These are phyloP conservation scores for Myoxocephalus aenaeus DNA, from an alignment of 2,797 vertebrate species.

Conservation along the genomic window DNA sequence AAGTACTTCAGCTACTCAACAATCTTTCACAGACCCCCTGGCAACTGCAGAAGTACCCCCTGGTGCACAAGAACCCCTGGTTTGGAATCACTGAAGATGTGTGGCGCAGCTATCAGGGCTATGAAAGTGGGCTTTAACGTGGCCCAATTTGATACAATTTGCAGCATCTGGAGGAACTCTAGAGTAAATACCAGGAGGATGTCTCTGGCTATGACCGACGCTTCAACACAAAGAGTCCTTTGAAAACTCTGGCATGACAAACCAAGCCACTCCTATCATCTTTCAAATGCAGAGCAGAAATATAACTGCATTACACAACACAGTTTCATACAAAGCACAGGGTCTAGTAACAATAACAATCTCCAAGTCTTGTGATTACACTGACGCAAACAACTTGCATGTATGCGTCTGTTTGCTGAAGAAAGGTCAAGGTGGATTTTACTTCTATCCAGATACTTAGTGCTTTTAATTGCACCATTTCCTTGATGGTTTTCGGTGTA, in stretches of 20 bases:
- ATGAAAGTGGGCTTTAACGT: constrained; percentile 72
- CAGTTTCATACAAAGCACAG: constrained; percentile 61
- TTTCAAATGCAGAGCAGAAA: constrained; percentile 74
- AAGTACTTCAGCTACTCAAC: neutral
- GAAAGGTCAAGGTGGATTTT: constrained; percentile 39
- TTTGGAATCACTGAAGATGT: constrained; percentile 40
- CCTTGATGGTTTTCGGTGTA: constrained; percentile 15
- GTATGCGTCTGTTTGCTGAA: constrained; percentile 18
- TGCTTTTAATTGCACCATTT: constrained; percentile 46
- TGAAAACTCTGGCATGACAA: constrained; percentile 78
- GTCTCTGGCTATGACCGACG: constrained; percentile 76
- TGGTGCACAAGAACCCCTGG: neutral
- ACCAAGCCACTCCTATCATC: constrained; percentile 79
- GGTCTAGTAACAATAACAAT: constrained; percentile 59
- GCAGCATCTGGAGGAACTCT: constrained; percentile 83
- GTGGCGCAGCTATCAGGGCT: constrained; percentile 57
- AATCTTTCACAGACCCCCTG: neutral
- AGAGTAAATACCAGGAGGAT: constrained; percentile 80
- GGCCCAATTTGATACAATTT: constrained; percentile 79
- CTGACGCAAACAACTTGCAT: constrained; percentile 41
- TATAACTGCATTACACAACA: constrained; percentile 70
- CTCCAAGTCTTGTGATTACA: constrained; percentile 48
- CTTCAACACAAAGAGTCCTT: constrained; percentile 80
- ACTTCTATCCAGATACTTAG: constrained; percentile 36
- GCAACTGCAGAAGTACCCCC: constrained; percentile 6